Base-by-base conservation (phyloP, 2,113 vertebrate genomes). In the Brachyhypopomus occidentalis region DNA sequence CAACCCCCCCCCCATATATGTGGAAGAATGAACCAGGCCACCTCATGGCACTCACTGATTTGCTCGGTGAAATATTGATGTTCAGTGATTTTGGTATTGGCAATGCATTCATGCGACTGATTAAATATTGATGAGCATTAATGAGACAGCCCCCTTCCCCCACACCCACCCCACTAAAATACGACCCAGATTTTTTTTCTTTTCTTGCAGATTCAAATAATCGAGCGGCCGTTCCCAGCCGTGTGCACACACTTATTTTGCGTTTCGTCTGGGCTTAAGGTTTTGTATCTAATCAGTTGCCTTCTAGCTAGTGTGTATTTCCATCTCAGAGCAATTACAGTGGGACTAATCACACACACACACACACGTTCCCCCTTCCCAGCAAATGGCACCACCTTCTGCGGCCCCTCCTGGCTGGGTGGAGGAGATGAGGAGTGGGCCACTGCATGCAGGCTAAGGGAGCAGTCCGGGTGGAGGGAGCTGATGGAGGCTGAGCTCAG, bases 221-320 rank as follows among this genome's bases (percentile, higher is more conserved):
- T 63, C 63, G 69, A 74, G 58, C 45, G 75, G 63, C 60, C 66
- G 14, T 85, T 76, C 66, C 25, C 67, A 80, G 56, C 59, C 36
- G 56, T 48, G 45, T 30, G 71, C 36, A 70, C 69, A 80, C 8
- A 41, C 19, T 67, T 58, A 20, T 79, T 58, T 48, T 48, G 4
- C 30, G 20, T 20, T 71, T 84, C 78, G 72, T 74, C 79, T 78
- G 75, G 76, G 66, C 77, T 67, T 81, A 73, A 70, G 78, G 74
- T 79, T 81, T 85, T 63, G 34, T 83, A 77, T 77, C 81, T 79
- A 83, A 85, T 83, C 78, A 85, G 84, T 60, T 78, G 74, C 77
- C 81, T 83, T 73, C 84, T 85, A 78, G 84, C 81, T 83, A 81
- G 81, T 67, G 58, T 79, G 60, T 75, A 77, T 38, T 62, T 80